Evolutionary conservation across 2,113 vertebrate species (phyloP).

Genomic region (Mixornis gularis): DNA sequence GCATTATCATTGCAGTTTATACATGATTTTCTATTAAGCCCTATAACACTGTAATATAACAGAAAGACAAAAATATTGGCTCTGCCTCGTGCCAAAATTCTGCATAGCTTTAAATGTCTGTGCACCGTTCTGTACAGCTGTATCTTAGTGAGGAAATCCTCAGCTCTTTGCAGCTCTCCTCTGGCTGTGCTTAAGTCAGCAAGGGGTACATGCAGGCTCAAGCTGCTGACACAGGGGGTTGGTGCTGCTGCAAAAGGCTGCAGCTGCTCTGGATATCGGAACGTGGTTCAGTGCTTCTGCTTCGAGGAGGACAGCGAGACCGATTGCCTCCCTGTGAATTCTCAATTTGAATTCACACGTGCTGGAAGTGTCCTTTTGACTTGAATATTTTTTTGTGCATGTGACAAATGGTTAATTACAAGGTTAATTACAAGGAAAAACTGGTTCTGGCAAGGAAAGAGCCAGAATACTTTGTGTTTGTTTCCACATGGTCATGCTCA

Average conservation of each 20-base stretch:
- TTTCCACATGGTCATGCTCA: slow-evolving; percentile 16
- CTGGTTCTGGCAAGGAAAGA: background rate
- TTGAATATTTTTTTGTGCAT: background rate
- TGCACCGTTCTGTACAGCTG: background rate
- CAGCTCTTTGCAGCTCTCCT: background rate
- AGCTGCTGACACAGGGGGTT: background rate
- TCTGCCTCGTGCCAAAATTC: background rate
- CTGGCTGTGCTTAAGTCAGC: background rate
- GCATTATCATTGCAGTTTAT: background rate
- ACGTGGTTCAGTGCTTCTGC: background rate
- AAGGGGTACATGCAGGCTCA: background rate
- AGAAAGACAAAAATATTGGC: background rate
- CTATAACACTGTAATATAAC: background rate
- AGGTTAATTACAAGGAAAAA: slow-evolving; percentile 2
- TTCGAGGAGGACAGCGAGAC: background rate
- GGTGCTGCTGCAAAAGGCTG: background rate
- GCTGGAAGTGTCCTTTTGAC: background rate
- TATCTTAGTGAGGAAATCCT: background rate
- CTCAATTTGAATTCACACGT: background rate
- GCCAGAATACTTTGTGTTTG: background rate
- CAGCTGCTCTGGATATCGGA: accelerated
- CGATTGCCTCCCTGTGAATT: background rate
- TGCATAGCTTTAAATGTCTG: background rate
- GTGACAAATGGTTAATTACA: slow-evolving; percentile 16
- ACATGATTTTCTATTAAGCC: background rate